Conservation (phyloP, 2,113 vertebrate species). For the Lagenorhynchus albirostris region DNA sequence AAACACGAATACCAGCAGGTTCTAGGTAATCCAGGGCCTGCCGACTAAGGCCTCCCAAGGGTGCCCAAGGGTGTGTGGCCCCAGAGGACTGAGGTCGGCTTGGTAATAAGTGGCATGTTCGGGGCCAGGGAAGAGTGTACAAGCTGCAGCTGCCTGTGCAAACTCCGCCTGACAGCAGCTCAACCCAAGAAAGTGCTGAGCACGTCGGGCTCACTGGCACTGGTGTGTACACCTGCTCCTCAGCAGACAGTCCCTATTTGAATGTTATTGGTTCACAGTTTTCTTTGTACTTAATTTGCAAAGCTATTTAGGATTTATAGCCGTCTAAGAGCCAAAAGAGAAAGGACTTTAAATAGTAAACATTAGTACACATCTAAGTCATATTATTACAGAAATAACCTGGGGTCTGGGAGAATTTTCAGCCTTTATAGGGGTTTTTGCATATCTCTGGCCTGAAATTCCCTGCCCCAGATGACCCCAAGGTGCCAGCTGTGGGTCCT, state of each 20-base stretch:
- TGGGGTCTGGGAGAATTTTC: neutral
- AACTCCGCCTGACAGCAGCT: neutral
- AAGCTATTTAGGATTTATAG: neutral
- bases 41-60: neutral
- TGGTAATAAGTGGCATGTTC: neutral
- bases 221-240: neutral
- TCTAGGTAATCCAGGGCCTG: neutral
- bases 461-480: neutral
- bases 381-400: neutral
- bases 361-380: neutral
- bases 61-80: rapidly evolving
- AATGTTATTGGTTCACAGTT: neutral
- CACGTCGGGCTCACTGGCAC: neutral
- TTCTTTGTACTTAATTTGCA: neutral
- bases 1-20: neutral
- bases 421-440: neutral
- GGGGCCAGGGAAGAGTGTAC: neutral
- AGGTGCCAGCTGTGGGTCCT: neutral
- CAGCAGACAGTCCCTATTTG: neutral
- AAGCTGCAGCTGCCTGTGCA: neutral
- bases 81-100: neutral
- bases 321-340: neutral
- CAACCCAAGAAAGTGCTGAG: neutral
- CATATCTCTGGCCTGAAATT: neutral
- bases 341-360: neutral